Evolutionary conservation across 2,888 invertebrate species (phyloP).

Genomic region (Capitulum mitella): DNA sequence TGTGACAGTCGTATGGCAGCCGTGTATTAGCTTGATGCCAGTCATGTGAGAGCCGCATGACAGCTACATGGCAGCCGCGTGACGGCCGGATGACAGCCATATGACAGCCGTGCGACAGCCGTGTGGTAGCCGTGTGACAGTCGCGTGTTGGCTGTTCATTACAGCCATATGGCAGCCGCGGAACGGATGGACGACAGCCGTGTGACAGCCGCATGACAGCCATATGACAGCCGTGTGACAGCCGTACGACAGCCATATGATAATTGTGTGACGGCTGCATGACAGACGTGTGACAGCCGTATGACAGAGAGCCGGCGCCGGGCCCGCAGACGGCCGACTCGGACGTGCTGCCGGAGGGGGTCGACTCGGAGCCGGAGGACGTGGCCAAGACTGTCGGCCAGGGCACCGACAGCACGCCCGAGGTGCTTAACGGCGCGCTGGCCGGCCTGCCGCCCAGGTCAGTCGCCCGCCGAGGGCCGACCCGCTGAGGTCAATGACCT

Average conservation of each 20-base stretch:
- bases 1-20: no score
- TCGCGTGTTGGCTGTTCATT: no score
- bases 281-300: neutral
- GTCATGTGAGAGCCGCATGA: no score
- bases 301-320: neutral
- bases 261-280: neutral
- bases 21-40: no score
- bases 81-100: no score
- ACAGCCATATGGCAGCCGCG: no score
- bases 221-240: neutral
- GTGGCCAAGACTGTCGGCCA: slow-evolving; percentile 27
- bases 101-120: no score
- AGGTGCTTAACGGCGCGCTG: slow-evolving; percentile 32
- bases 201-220: neutral
- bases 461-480: neutral
- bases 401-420: slow-evolving; percentile 34
- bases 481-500: no score
- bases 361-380: slow-evolving; percentile 13
- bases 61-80: no score
- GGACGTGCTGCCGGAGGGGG: neutral
- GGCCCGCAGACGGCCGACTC: neutral
- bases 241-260: neutral
- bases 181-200: neutral
- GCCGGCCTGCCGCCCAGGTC: slow-evolving; percentile 35
- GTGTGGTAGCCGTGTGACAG: no score